Conservation (phyloP, 2,113 vertebrate species). For the Dicrurus megarhynchus region DNA sequence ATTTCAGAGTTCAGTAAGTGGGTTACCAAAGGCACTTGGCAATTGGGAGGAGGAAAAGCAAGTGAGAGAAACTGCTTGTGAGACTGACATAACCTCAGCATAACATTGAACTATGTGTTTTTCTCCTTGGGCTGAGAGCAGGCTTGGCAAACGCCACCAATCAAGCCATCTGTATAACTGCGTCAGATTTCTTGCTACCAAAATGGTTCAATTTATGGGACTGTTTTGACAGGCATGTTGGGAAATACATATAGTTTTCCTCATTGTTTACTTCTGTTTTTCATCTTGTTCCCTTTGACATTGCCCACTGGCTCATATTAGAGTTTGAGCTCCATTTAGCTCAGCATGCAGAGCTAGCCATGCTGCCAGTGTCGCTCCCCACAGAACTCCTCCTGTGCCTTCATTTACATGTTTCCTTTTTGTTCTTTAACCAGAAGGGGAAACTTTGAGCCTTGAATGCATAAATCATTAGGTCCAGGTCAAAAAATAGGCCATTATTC, state of each 20-base stretch:
- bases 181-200: background rate
- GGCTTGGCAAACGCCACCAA: background rate
- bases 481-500: constrained; percentile 1
- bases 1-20: background rate
- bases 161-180: constrained; percentile 43
- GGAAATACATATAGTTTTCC: constrained; percentile 35
- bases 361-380: background rate
- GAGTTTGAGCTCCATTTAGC: constrained; percentile 4
- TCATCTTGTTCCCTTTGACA: constrained; percentile 25
- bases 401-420: constrained; percentile 19
- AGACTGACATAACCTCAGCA: background rate
- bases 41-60: background rate
- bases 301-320: constrained; percentile 8
- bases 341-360: background rate
- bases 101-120: background rate
- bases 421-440: constrained; percentile 3
- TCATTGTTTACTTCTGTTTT: constrained; percentile 37
- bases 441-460: background rate
- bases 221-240: constrained; percentile 48
- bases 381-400: background rate
- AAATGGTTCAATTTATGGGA: constrained; percentile 28
- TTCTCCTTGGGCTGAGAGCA: constrained; percentile 20
- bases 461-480: constrained; percentile 16
- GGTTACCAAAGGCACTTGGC: constrained; percentile 10
- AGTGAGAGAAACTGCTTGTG: constrained; percentile 24